Evolutionary conservation across 2,797 vertebrate species (phyloP).

Genomic region (Notamacropus eugenii): DNA sequence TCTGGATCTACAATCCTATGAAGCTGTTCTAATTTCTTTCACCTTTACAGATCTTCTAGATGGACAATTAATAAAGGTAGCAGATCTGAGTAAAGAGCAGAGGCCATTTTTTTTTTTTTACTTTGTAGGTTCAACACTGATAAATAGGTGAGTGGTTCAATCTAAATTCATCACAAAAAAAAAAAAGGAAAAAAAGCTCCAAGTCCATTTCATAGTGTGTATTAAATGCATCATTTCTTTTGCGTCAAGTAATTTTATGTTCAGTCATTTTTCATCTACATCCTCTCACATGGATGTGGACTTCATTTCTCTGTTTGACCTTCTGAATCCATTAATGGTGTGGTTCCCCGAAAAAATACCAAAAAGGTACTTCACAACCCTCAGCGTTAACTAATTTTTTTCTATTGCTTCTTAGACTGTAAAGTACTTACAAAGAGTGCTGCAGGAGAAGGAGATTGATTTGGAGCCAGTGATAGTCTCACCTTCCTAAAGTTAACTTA

Average conservation of each 20-base stretch:
- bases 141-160: background rate
- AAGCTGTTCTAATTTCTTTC: too few relatives aligned
- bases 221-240: background rate
- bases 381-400: background rate
- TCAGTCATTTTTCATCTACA: background rate
- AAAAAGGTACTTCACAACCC: background rate
- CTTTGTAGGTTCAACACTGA: background rate
- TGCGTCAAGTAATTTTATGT: background rate
- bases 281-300: background rate
- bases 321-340: background rate
- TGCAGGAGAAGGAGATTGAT: background rate
- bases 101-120: too few relatives aligned
- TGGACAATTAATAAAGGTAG: too few relatives aligned
- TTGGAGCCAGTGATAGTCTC: background rate
- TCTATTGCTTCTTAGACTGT: background rate
- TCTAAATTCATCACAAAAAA: background rate
- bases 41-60: too few relatives aligned
- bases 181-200: background rate
- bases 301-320: background rate
- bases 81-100: too few relatives aligned
- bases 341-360: background rate
- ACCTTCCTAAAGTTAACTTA: background rate
- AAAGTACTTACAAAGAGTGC: background rate
- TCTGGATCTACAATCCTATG: too few relatives aligned
- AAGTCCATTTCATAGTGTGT: background rate